A percentile compares a stretch with the other conserved stretches of the same genome.
Conservation (phyloP, 2,888 invertebrate species). For the Scrobipalpa atriplicella region DNA sequence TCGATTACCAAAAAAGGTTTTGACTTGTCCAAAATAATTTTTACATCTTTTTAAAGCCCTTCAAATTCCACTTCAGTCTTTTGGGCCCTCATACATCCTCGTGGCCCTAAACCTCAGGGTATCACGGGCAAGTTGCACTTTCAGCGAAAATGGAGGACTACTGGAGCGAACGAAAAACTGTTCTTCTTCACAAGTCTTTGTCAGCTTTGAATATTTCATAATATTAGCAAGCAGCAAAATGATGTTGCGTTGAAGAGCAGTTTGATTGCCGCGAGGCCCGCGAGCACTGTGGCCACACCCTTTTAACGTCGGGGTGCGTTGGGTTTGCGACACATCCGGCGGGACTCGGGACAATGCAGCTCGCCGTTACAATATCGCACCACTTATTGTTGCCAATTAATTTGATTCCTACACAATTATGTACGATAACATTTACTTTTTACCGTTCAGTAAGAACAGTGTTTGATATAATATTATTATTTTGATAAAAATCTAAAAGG, state of each 20-base stretch:
- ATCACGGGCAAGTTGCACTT: no score
- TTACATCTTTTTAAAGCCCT: no score
- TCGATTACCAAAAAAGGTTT: no score
- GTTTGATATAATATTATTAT: slow-evolving; percentile 12
- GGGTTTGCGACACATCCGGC: slow-evolving; percentile 47
- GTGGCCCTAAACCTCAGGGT: no score
- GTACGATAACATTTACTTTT: slow-evolving; percentile 1
- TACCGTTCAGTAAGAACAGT: neutral
- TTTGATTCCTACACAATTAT: slow-evolving; percentile 25
- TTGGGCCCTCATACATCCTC: no score
- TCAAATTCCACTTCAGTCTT: no score
- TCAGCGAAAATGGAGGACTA: no score
- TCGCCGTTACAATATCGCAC: slow-evolving; percentile 8
- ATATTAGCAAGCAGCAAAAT: no score
- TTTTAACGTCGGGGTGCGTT: slow-evolving; percentile 41
- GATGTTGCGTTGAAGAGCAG: neutral
- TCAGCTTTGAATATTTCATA: no score
- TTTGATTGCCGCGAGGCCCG: slow-evolving; percentile 39
- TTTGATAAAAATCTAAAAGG: slow-evolving; percentile 3
- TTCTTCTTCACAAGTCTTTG: no score
- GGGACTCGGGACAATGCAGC: slow-evolving; percentile 27
- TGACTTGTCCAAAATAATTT: no score
- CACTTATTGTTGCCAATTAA: slow-evolving; percentile 28
- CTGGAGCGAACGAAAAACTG: no score
- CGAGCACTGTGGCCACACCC: slow-evolving; percentile 41